phyloP scores from a whole-genome alignment of 1,140 invertebrate species.

The Rhopalosiphum maidis region DNA sequence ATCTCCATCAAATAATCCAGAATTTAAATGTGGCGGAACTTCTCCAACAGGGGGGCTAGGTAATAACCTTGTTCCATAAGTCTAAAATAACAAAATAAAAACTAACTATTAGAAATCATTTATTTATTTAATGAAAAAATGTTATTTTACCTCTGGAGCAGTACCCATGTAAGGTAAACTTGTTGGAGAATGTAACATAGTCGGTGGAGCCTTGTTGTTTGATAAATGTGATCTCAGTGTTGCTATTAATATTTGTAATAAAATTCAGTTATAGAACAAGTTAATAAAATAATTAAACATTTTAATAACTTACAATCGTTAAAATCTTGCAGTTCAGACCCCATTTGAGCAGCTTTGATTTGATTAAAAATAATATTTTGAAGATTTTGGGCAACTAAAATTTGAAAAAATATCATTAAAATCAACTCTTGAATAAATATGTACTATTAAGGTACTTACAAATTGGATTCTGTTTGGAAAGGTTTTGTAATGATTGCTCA shows the following conservation, averaged over 20 bases:
- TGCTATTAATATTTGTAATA: neutral
- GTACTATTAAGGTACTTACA: constrained; percentile 63
- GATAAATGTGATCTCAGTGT: constrained; percentile 29
- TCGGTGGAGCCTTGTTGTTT: neutral
- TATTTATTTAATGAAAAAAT: neutral
- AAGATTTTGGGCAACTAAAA: constrained; percentile 66
- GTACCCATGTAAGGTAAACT: constrained; percentile 35
- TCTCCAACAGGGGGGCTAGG: constrained; percentile 60
- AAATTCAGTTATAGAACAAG: neutral
- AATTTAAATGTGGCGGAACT: constrained; percentile 56
- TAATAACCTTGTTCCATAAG: constrained; percentile 32
- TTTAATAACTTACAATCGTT: constrained; percentile 16
- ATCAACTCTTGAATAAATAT: neutral
- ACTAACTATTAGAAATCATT: neutral
- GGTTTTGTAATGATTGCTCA: constrained; percentile 65
- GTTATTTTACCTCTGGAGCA: constrained; percentile 8
- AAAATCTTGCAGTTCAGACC: constrained; percentile 23
- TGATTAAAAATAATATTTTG: constrained; percentile 64
- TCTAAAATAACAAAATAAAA: constrained; percentile 26
- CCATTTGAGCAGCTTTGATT: constrained; percentile 59
- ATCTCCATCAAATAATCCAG: constrained; percentile 44
- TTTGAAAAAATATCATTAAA: constrained; percentile 34
- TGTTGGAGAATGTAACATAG: constrained; percentile 44
- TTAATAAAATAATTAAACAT: neutral
- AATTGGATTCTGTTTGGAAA: constrained; percentile 67